A percentile compares a stretch with the other conserved stretches of the same genome.
These are phyloP conservation scores for Saxicola maurus DNA, from an alignment of 2,797 vertebrate genomes.

Conservation along the genomic window DNA sequence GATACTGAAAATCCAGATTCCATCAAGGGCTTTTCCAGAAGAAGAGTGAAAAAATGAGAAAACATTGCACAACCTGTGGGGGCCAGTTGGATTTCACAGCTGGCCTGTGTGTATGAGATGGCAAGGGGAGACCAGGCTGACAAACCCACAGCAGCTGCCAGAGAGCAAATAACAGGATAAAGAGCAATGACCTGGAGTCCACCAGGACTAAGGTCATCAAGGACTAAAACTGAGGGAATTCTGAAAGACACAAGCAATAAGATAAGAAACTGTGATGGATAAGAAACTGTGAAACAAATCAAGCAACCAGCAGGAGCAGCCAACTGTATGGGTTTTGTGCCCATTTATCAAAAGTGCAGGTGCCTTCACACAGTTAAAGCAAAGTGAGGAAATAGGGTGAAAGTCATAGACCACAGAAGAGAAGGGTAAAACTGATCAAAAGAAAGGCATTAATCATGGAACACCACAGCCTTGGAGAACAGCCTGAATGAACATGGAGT, in stretches of 20 bases:
- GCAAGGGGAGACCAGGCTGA: background rate
- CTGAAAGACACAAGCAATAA: background rate
- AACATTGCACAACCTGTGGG: background rate
- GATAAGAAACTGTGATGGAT: background rate
- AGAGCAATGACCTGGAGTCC: background rate
- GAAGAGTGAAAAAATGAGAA: background rate
- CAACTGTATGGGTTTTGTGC: background rate
- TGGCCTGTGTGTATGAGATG: background rate
- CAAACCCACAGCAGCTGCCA: background rate
- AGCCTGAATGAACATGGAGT: background rate
- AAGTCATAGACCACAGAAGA: background rate
- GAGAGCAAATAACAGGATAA: background rate
- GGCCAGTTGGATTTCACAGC: background rate
- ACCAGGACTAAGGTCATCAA: background rate
- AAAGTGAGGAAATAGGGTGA: background rate
- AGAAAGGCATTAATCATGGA: background rate
- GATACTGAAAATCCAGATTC: background rate
- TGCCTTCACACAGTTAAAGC: background rate
- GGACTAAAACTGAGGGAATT: background rate
- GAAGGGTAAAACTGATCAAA: background rate
- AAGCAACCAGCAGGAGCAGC: background rate
- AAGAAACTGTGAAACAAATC: background rate
- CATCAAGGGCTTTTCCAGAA: background rate
- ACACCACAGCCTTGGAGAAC: background rate
- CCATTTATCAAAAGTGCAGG: background rate